These are phyloP conservation scores for Euglossa dilemma DNA, from an alignment of 1,140 invertebrate species.

Conservation along the genomic window DNA sequence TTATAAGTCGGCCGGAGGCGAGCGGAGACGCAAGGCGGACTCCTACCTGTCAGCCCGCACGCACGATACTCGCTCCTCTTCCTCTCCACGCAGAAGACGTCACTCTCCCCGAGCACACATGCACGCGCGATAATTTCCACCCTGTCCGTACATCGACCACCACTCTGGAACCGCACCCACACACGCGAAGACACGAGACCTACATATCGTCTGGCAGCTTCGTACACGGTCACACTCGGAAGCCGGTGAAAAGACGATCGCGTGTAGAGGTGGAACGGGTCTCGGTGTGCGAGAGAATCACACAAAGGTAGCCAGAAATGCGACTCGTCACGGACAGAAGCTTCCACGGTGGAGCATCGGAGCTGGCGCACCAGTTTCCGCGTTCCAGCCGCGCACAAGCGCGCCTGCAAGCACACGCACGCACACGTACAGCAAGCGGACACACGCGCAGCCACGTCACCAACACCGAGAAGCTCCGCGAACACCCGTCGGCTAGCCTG, in stretches of 20 bases:
- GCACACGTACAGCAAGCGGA: not conserved
- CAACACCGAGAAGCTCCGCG: constrained; percentile 2
- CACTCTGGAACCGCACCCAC: not conserved
- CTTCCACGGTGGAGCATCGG: constrained; percentile 7
- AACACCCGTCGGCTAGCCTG: constrained; percentile 53
- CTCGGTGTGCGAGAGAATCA: not conserved
- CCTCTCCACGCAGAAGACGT: not conserved
- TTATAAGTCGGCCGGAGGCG: not conserved
- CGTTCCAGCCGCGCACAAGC: constrained; percentile 21
- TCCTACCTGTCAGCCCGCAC: not conserved
- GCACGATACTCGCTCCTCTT: not conserved
- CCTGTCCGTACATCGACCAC: too few species aligned
- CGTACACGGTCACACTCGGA: constrained; percentile 1
- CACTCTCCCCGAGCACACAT: not conserved
- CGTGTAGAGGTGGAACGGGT: too few species aligned
- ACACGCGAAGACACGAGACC: constrained; percentile 1
- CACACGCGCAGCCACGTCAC: not conserved
- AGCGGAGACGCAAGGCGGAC: not conserved
- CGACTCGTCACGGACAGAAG: not conserved
- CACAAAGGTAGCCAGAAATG: not conserved
- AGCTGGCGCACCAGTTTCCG: constrained; percentile 39
- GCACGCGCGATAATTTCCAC: not conserved
- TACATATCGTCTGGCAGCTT: not conserved
- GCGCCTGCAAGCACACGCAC: not conserved
- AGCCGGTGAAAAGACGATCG: constrained; percentile 11